Base-by-base conservation (phyloP, 2,888 invertebrate species). In the Heteropelma amictum region DNA sequence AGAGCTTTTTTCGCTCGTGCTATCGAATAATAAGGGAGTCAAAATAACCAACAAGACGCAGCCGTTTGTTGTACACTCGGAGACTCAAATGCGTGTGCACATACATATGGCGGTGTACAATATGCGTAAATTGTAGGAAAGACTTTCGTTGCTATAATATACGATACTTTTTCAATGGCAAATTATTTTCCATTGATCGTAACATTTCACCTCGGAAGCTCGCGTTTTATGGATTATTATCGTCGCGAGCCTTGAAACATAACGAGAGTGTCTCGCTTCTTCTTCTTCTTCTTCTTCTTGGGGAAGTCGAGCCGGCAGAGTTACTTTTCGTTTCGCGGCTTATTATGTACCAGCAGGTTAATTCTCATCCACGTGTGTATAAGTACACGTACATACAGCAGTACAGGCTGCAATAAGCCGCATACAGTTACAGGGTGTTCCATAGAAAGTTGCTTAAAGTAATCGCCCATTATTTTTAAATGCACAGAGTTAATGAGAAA, bases 141-240 rank as follows among this genome's bases (percentile, higher is more conserved):
- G 12, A 38, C 23, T 54, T 54, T 35, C 26, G 53, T 68, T 14
- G 12, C 33, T 68, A 26, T 40, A 33, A 42, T 61, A n/a, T 42
- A 40, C 28, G 35, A 42, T 42, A 38, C 26, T 21, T 28, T 6
- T 42, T 30, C 60, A 65, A 73, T 56, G 61, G 56, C 61, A 68
- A 63, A 68, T 68, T 40, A 68, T 73, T 73, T 47, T 51, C 47
- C 63, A 73, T 58, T 64, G 73, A 73, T 69, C 73, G 73, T 63
- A 58, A 73, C 63, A 33, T 58, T 68, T 73, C 58, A 69, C 73
- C 73, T 73, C 68, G 73, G 30, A 58, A 73, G 63, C 33, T 67
- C 61, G 61, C 67, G 47, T 23, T 61, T 72, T 69, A 58, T 64
- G 63, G 68, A 69, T 58, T 69, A 73, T 64, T 73, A 73, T 68